phyloP scores from a whole-genome alignment of 2,113 vertebrate species.

The Antechinus flavipes region DNA sequence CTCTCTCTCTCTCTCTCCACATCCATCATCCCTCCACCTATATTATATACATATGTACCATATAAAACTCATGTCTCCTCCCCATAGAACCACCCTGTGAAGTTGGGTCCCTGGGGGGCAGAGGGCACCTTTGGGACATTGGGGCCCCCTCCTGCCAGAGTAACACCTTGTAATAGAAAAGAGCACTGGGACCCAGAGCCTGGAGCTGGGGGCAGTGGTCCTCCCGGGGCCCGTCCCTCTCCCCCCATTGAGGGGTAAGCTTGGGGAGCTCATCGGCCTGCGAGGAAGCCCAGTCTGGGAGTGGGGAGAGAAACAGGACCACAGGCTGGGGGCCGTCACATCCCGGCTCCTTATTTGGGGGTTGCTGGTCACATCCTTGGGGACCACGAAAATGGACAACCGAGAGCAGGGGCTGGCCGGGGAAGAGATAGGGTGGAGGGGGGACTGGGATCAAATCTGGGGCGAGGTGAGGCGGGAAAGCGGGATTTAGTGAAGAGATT shows the following conservation, averaged over 20 bases:
- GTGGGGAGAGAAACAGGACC: not conserved
- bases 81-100: not conserved
- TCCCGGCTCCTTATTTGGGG: no score
- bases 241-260: not conserved
- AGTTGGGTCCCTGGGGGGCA: not conserved
- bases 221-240: not conserved
- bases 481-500: not conserved
- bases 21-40: not conserved
- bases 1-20: no score
- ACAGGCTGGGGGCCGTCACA: not conserved
- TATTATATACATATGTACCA: not conserved
- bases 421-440: not conserved
- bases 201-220: not conserved
- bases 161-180: not conserved
- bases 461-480: not conserved
- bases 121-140: not conserved
- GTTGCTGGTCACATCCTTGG: not conserved
- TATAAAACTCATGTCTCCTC: not conserved
- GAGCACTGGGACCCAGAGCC: not conserved
- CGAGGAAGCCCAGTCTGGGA: not conserved
- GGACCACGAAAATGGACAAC: not conserved
- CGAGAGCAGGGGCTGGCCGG: not conserved
- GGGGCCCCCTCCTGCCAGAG: not conserved
- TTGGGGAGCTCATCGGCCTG: not conserved
- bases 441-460: not conserved